These are phyloP conservation scores for Drosophila kuntzei DNA, from an alignment of 2,888 invertebrate genomes.

Conservation along the genomic window DNA sequence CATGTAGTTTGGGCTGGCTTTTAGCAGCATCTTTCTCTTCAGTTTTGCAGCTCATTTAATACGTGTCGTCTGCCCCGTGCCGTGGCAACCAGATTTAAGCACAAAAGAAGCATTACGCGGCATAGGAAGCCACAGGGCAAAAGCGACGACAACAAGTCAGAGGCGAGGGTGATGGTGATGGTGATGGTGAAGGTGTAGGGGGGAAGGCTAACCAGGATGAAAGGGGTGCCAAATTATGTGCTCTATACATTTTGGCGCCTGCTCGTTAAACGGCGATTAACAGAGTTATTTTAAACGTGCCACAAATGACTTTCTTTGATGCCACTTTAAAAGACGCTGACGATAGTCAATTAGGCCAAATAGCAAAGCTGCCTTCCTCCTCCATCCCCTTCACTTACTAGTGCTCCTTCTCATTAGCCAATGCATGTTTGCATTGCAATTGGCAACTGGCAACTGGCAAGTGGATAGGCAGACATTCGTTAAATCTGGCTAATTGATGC, in stretches of 20 bases:
- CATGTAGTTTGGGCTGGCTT: conserved; percentile 19
- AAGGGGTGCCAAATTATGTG: conserved; percentile 63
- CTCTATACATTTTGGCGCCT: conserved; percentile 56
- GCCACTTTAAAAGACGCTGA: conserved; percentile 65
- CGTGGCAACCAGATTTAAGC: conserved; percentile 79
- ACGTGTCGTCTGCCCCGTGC: conserved; percentile 75
- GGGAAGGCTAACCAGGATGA: conserved; percentile 14
- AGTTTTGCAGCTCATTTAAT: conserved; percentile 77
- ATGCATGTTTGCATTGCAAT: not conserved
- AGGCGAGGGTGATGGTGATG: not conserved
- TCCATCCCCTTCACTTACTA: fast-evolving
- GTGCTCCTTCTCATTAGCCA: not conserved
- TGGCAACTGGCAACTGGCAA: not conserved
- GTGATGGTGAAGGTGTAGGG: too few relatives aligned
- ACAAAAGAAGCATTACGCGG: conserved; percentile 76
- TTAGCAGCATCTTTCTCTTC: conserved; percentile 44
- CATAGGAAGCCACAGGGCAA: conserved; percentile 72
- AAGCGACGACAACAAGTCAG: conserved; percentile 40
- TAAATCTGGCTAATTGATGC: conserved; percentile 18
- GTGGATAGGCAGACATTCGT: not conserved
- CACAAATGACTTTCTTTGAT: conserved; percentile 69
- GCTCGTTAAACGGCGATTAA: conserved; percentile 79
- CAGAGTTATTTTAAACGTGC: conserved; percentile 64
- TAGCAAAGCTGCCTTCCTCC: not conserved
- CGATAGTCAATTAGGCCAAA: conserved; percentile 57